Percentiles rank a stretch among this genome's conserved stretches.
Evolutionary conservation across 2,888 invertebrate species (phyloP).

Genomic region (Cryptocheilus praepositus): DNA sequence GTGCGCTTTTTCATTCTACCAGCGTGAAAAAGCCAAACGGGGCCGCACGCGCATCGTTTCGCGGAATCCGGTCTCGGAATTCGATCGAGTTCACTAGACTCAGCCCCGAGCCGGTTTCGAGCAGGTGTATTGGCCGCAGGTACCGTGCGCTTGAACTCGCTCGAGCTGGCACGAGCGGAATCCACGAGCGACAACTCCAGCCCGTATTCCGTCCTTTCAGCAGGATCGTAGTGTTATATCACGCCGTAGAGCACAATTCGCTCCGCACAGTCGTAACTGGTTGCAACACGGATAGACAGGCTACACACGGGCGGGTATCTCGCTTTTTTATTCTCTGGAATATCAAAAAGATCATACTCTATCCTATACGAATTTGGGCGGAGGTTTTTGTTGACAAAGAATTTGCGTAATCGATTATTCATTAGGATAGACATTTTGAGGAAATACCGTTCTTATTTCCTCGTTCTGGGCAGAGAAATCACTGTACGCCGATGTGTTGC

Average conservation of each 20-base stretch:
- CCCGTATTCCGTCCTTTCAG: neutral
- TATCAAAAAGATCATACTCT: too few relatives aligned
- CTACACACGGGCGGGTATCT: neutral
- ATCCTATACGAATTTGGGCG: too few relatives aligned
- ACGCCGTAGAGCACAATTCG: neutral
- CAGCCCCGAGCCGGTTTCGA: constrained; percentile 59
- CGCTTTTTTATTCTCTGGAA: too few relatives aligned
- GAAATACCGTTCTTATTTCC: too few relatives aligned
- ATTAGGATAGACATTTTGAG: too few relatives aligned
- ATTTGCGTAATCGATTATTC: too few relatives aligned
- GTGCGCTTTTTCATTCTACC: constrained; percentile 14
- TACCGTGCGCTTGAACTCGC: neutral
- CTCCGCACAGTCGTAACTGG: neutral
- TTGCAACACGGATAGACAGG: neutral
- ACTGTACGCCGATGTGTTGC: too few relatives aligned
- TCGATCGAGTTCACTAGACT: constrained; percentile 67
- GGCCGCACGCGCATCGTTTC: constrained; percentile 49
- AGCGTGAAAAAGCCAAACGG: constrained; percentile 47
- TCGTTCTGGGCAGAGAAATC: too few relatives aligned
- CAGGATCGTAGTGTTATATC: constrained; percentile 19
- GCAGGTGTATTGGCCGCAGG: constrained; percentile 45
- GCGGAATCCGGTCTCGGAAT: constrained; percentile 68
- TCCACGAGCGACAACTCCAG: neutral
- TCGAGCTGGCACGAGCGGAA: neutral
- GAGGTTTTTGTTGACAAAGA: too few relatives aligned